Conservation (phyloP, 2,113 vertebrate genomes). For the Ardeotis arabs region DNA sequence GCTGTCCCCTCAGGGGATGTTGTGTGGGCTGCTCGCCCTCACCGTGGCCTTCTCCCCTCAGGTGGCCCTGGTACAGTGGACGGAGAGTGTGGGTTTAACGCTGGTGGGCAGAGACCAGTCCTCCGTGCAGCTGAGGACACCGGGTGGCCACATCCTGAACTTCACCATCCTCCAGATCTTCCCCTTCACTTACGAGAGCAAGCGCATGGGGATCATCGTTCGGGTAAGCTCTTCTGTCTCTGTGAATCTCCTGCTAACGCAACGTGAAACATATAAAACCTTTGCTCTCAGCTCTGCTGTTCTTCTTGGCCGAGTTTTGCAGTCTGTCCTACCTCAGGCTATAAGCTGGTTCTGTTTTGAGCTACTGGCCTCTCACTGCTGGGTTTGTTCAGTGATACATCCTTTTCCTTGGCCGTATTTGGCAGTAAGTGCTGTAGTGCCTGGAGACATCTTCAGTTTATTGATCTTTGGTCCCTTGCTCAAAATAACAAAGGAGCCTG, state of each 20-base stretch:
- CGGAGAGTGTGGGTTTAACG: constrained; percentile 93
- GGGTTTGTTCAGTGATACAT: neutral
- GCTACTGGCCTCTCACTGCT: neutral
- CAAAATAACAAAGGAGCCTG: neutral
- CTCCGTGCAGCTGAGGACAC: constrained; percentile 97
- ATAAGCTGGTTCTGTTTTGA: neutral
- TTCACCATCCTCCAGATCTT: constrained; percentile 98
- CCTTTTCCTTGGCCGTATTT: neutral
- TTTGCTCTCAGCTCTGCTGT: neutral
- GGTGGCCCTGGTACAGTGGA: constrained; percentile 99
- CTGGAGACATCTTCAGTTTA: neutral
- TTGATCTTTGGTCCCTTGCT: neutral
- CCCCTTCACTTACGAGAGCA: constrained; percentile 98
- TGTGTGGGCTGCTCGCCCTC: neutral
- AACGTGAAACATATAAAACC: too few species aligned
- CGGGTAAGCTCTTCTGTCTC: constrained; percentile 13
- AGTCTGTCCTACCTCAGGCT: neutral
- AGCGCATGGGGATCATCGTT: constrained; percentile 97
- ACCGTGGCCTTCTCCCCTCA: constrained; percentile 15
- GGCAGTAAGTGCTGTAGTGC: neutral
- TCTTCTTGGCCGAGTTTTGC: neutral
- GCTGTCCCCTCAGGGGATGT: neutral
- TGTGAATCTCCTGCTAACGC: neutral
- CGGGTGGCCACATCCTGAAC: constrained; percentile 96
- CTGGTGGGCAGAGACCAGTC: constrained; percentile 96